Evolutionary conservation across 2,888 invertebrate species (phyloP).

Genomic region (Tanypteryx hageni): DNA sequence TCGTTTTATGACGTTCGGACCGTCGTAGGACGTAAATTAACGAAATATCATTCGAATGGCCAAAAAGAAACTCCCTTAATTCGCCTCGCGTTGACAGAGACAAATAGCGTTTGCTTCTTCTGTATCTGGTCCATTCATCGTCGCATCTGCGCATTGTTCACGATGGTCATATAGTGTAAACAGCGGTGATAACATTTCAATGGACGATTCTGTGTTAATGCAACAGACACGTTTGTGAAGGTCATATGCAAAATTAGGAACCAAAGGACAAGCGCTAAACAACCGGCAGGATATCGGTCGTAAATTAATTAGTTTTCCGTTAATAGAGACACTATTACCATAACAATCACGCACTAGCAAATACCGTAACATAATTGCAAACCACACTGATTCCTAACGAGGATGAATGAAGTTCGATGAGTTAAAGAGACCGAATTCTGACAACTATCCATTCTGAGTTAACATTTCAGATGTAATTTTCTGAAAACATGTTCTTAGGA

Average conservation of each 20-base stretch:
- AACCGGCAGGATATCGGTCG: neutral
- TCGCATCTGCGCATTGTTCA: no score
- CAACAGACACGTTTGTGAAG: neutral
- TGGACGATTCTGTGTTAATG: neutral
- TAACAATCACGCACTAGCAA: neutral
- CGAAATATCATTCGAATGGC: no score
- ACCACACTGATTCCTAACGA: neutral
- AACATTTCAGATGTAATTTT: no score
- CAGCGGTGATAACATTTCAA: neutral
- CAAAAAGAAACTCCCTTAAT: no score
- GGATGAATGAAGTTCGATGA: neutral
- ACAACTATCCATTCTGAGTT: no score
- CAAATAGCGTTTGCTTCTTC: no score
- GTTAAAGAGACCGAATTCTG: neutral
- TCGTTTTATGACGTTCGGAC: no score
- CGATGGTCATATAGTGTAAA: neutral
- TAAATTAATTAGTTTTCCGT: conserved; percentile 3
- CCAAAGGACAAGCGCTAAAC: neutral
- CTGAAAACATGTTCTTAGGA: no score
- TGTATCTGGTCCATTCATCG: no score
- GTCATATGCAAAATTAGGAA: neutral
- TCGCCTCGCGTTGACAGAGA: no score
- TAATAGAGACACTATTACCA: neutral
- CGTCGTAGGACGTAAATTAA: no score
- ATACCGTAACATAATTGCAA: neutral